phyloP scores from a whole-genome alignment of 2,113 vertebrate genomes.

The Misgurnus mizolepis region DNA sequence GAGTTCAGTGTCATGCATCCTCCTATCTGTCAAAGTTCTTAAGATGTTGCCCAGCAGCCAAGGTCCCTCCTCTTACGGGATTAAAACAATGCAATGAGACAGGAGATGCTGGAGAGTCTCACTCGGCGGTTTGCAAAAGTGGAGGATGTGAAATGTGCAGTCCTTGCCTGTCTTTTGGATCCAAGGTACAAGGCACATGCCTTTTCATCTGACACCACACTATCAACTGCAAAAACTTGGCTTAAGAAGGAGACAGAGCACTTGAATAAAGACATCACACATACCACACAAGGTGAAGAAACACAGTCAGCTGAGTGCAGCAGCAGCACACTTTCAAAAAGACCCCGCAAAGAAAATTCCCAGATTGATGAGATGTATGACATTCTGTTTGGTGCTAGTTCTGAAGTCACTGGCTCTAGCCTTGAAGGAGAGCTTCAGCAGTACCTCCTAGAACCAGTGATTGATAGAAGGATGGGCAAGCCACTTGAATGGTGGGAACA shows the following conservation, averaged over 20 bases:
- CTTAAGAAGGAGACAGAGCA: slow-evolving; percentile 16
- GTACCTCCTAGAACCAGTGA: not conserved
- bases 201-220: slow-evolving; percentile 32
- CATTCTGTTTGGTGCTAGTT: not conserved
- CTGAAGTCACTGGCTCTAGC: not conserved
- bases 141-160: slow-evolving; percentile 28
- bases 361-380: not conserved
- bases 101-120: slow-evolving; percentile 26
- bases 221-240: slow-evolving; percentile 30
- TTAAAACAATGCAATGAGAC: slow-evolving; percentile 20
- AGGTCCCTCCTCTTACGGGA: slow-evolving; percentile 27
- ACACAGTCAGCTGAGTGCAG: not conserved
- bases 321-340: not conserved
- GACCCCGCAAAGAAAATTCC: no score
- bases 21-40: no score
- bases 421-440: not conserved
- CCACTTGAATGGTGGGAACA: no score
- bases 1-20: no score
- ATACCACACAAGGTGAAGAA: not conserved
- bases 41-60: not conserved
- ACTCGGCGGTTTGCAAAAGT: slow-evolving; percentile 29
- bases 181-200: slow-evolving; percentile 22
- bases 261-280: slow-evolving; percentile 8
- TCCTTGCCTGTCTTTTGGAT: slow-evolving; percentile 28
- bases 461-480: not conserved